Evolutionary conservation across 2,888 invertebrate genomes (phyloP), one percentile per base, ranked within the genome.

Genomic region (Tachina lurida): DNA sequence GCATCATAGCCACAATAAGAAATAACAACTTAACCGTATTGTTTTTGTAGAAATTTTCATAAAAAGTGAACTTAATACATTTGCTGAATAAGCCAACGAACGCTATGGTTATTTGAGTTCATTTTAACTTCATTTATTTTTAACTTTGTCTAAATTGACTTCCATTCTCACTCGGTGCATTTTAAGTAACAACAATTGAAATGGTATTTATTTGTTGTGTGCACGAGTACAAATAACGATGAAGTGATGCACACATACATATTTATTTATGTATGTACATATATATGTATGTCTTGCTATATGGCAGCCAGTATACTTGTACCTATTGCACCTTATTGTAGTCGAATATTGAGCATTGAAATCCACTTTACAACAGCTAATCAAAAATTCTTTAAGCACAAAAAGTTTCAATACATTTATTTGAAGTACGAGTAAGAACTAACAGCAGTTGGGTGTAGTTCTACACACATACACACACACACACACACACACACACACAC

Each of bases 151-250:
- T 70, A 70, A 78, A 78, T 71, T 78, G 62, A 62, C 78, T 71
- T 78, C 19, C 70, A 54, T 52, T 71, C 54, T 45, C 45, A 70
- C 54, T 54, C 45, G 63, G 43, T 54, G 78, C 70, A 71, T 78
- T 78, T 63, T 39, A 70, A 78, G 78, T 71, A 71, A 70, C 70
- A 62, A 54, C 62, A 78, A 71, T 78, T 71, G 70, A 41, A 63
- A 52, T 54, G 45, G 8, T 31, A 62, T 22, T 8, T 62, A 41
- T n/a, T 62, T 62, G 49, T 47, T n/a, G 45, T 56, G 17, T 56
- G 17, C n/a, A 13, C 17, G 31, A 41, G 10, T 60, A 31, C 5
- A 31, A 31, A 5, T 31, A 31, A 31, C 7, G 31, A 31, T 31
- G 31, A 31, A 31, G 31, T 31, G 31, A 31, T 31, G 31, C 31